Base-by-base conservation (phyloP, 1,140 invertebrate species). In the Gryon sp. region DNA sequence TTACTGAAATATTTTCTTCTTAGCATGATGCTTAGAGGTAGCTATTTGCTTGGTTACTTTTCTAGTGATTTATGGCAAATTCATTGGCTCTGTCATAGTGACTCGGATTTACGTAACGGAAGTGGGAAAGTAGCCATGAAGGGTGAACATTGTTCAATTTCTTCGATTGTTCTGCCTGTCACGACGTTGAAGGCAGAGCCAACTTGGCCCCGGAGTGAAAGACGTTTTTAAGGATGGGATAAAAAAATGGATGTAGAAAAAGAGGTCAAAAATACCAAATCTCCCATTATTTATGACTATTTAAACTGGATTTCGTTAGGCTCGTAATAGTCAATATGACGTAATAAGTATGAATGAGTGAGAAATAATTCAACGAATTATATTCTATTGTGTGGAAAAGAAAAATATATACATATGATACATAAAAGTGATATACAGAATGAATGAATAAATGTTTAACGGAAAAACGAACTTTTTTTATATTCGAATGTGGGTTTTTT, bases 1-100 rank as follows among this genome's bases (percentile, higher is more conserved):
- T 69, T 69, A 50, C 43, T 69, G 52, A 69, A 59, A 69, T 59
- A 69, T 57, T 69, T 59, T 45, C 52, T 18, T 30, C 59, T 45
- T 46, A 19, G 5, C 24, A 9, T 52, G 7, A 30, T 15, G 45
- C 14, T 53, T 26, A 28, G 32, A 5, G n/a, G 30, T n/a, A n/a
- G n/a, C n/a, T 34, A 12, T 2, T 6, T 2, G 32, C 52, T 45
- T 68, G 52, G 36, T 68, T 57, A 57, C 63, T 55, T 63, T 57
- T 46, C 36, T 40, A 7, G 18, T 69, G 65, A 69, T 69, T 69
- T 69, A 69, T 69, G 43, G 43, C 41, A 41, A 69, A 59, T 68
- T 66, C n/a, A 66, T 53, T 66, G 48, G 40, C 5, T 30, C 46
- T 43, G 16, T 41, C 38, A 32, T 38, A 9, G 59, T 9, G 46